phyloP scores from a whole-genome alignment of 1,140 invertebrate species.

The Pinna nobilis region DNA sequence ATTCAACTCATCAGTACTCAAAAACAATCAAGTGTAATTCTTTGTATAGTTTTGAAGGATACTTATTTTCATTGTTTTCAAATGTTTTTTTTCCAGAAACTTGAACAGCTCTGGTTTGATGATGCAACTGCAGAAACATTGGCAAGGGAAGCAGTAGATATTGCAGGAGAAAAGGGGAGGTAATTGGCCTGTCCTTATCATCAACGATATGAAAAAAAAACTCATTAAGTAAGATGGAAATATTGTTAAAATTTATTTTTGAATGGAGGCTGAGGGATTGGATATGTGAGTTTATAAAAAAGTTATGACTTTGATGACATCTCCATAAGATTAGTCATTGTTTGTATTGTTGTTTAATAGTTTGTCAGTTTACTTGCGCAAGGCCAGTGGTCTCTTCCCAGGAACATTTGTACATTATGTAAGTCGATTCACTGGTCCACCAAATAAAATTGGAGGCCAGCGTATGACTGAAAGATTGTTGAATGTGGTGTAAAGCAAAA shows the following conservation, averaged over 20 bases:
- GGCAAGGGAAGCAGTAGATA: conserved; percentile 80
- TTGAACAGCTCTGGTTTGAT: conserved; percentile 98
- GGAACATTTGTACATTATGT: too few species aligned
- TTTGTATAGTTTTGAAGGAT: not conserved
- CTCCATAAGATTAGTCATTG: not conserved
- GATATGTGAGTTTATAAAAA: not conserved
- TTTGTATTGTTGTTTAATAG: not conserved
- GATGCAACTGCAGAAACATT: conserved; percentile 83
- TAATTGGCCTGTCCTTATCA: conserved; percentile 16
- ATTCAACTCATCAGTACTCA: not conserved
- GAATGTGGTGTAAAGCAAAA: too few species aligned
- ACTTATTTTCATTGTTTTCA: not conserved
- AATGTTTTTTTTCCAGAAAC: conserved; percentile 83
- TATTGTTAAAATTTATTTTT: not conserved
- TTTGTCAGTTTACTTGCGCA: not conserved
- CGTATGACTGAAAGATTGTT: too few species aligned
- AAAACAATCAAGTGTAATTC: not conserved
- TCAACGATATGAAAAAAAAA: not conserved
- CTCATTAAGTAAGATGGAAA: not conserved
- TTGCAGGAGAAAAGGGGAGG: conserved; percentile 77
- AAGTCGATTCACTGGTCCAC: too few species aligned
- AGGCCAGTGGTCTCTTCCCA: too few species aligned
- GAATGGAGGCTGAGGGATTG: not conserved
- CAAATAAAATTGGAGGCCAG: too few species aligned
- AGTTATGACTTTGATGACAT: not conserved